Evolutionary conservation across 1,140 invertebrate genomes (phyloP).

Genomic region (Tetragonula clypearis): DNA sequence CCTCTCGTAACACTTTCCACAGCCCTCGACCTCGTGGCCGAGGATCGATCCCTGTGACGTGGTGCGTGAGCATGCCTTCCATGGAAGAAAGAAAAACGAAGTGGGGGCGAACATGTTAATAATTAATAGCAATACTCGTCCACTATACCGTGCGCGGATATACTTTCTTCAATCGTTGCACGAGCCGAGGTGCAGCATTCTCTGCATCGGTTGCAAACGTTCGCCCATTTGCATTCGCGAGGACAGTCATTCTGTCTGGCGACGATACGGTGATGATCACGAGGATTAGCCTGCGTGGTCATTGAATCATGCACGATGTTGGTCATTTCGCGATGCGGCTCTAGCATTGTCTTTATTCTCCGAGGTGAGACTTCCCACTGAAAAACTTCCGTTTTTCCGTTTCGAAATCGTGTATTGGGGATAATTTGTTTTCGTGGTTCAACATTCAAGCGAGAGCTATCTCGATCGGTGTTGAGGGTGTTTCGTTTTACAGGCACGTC

Average conservation of each 20-base stretch:
- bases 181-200: background rate
- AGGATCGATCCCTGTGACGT: slow-evolving; percentile 67
- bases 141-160: background rate
- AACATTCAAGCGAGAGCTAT: background rate
- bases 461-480: background rate
- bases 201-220: slow-evolving; percentile 1
- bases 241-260: background rate
- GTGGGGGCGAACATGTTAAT: slow-evolving; percentile 62
- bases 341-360: no score
- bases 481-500: background rate
- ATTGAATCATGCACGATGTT: background rate
- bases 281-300: background rate
- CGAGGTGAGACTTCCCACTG: no score
- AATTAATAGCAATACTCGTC: slow-evolving; percentile 60
- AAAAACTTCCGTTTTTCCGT: no score
- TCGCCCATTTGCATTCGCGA: slow-evolving; percentile 1
- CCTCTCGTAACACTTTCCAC: slow-evolving; percentile 62
- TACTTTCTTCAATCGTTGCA: background rate
- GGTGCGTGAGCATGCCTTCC: slow-evolving; percentile 65
- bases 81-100: slow-evolving; percentile 48
- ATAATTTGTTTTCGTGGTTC: background rate
- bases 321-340: no score
- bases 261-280: background rate
- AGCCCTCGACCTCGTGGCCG: slow-evolving; percentile 68
- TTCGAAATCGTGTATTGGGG: background rate